phyloP scores from a whole-genome alignment of 2,113 vertebrate genomes.

The Varanus komodoensis region DNA sequence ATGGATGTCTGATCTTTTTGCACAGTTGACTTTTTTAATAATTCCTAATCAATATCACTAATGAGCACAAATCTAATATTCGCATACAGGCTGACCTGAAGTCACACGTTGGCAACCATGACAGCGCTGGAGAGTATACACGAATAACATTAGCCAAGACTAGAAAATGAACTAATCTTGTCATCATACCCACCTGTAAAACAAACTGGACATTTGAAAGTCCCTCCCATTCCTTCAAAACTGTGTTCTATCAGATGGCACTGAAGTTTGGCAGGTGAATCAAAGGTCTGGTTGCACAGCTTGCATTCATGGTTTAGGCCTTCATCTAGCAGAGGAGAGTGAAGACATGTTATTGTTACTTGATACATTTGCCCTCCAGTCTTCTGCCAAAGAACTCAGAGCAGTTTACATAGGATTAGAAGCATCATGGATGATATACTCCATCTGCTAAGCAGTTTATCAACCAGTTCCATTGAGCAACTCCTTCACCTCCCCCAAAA shows the following conservation, averaged over 20 bases:
- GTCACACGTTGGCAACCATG: not conserved
- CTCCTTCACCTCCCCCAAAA: not conserved
- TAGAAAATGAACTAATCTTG: not conserved
- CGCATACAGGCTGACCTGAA: constrained; percentile 63
- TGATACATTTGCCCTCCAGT: not conserved
- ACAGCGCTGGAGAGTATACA: constrained; percentile 31
- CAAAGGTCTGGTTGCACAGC: constrained; percentile 97
- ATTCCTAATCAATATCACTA: constrained; percentile 71
- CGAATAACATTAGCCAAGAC: not conserved
- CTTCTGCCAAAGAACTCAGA: not conserved
- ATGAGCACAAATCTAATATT: constrained; percentile 63
- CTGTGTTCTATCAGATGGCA: constrained; percentile 99
- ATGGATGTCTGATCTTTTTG: constrained; percentile 63
- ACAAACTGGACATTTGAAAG: constrained; percentile 98
- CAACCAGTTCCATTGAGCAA: constrained; percentile 23
- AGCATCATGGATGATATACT: not conserved
- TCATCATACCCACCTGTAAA: constrained; percentile 89
- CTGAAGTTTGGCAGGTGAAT: constrained; percentile 98
- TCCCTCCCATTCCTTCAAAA: constrained; percentile 99
- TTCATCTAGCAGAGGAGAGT: constrained; percentile 87
- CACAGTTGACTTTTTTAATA: constrained; percentile 48
- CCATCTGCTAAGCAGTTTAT: not conserved
- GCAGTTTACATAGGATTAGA: not conserved
- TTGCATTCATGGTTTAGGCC: constrained; percentile 99
- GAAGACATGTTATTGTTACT: constrained; percentile 45